Evolutionary conservation across 2,888 invertebrate genomes (phyloP).

Genomic region (Andrena camellia): DNA sequence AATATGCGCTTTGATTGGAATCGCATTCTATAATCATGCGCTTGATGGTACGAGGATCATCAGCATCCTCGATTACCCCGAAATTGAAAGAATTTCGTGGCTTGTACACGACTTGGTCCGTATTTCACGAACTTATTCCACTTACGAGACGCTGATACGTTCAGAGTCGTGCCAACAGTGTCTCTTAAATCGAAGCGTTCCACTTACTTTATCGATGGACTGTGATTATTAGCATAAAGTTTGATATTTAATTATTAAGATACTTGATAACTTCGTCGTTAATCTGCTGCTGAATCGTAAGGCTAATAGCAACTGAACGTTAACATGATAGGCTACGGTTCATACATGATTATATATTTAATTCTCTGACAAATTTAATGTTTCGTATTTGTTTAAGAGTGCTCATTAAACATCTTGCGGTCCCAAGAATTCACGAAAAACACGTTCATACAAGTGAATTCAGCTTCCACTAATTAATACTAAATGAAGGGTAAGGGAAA

Average conservation of each 20-base stretch:
- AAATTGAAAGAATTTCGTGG: not conserved
- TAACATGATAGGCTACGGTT: no score
- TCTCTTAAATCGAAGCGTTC: conserved; percentile 19
- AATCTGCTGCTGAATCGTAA: no score
- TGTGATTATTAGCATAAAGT: conserved; percentile 3
- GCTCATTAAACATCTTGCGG: no score
- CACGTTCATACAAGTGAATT: no score
- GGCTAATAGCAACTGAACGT: no score
- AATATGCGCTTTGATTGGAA: not conserved
- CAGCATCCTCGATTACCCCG: not conserved
- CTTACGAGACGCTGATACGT: not conserved
- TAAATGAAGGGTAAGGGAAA: no score
- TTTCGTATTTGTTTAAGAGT: no score
- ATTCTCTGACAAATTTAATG: no score
- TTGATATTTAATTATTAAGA: conserved; percentile 35
- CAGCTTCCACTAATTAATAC: no score
- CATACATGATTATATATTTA: no score
- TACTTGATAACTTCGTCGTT: not conserved
- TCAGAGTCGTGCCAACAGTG: not conserved
- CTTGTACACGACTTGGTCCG: not conserved
- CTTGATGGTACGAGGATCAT: not conserved
- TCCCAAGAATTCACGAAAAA: no score
- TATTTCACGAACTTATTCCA: conserved; percentile 18
- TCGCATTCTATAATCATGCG: not conserved
- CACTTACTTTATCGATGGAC: not conserved